These are phyloP conservation scores for Scaptomyza cyrtandrae DNA, from an alignment of 2,888 invertebrate genomes.

Conservation along the genomic window DNA sequence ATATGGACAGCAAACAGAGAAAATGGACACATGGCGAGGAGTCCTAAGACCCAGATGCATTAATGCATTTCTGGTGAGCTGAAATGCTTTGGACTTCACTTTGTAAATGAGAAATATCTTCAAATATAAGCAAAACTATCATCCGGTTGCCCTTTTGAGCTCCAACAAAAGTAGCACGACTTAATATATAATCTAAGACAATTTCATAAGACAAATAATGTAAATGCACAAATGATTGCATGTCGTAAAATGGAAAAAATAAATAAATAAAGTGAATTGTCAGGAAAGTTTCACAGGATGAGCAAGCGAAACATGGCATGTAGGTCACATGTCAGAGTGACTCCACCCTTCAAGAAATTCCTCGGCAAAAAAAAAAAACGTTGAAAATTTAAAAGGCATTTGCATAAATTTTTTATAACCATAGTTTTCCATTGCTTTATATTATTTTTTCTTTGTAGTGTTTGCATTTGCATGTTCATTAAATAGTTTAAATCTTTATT, in stretches of 20 bases:
- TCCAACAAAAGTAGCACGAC: too few species aligned
- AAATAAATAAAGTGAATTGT: slow-evolving; percentile 42
- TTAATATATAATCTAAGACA: too few species aligned
- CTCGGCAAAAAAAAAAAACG: slow-evolving; percentile 9
- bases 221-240: slow-evolving; percentile 30
- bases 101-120: slow-evolving; percentile 30
- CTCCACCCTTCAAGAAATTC: slow-evolving; percentile 27
- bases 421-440: neutral
- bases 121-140: slow-evolving; percentile 3
- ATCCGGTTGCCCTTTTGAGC: slow-evolving; percentile 1
- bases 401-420: neutral
- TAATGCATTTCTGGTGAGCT: slow-evolving; percentile 53
- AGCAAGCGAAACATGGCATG: slow-evolving; percentile 29
- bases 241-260: slow-evolving; percentile 27
- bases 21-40: neutral
- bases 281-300: slow-evolving; percentile 27
- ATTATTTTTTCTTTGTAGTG: too few species aligned
- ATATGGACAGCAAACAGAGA: slow-evolving; percentile 19
- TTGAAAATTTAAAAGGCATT: slow-evolving; percentile 2
- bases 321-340: slow-evolving; percentile 50
- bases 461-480: neutral
- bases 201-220: neutral
- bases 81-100: slow-evolving; percentile 18
- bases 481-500: neutral
- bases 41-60: slow-evolving; percentile 28